Conservation (phyloP, 2,888 invertebrate species). For the Hyalella azteca region DNA sequence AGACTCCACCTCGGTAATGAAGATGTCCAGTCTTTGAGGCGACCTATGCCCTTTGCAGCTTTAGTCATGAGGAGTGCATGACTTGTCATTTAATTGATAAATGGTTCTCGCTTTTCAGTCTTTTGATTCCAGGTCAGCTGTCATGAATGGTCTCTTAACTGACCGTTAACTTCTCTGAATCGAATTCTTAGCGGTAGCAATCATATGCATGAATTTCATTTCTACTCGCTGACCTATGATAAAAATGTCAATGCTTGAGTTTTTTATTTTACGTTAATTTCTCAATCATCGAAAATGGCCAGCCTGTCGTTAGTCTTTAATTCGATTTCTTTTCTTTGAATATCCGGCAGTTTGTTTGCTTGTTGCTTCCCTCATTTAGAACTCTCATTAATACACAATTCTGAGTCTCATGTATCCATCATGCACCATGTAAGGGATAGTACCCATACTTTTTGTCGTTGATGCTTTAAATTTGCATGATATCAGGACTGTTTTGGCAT, state of each 20-base stretch:
- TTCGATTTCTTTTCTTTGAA: too few relatives aligned
- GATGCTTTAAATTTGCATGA: background rate
- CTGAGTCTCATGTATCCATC: too few relatives aligned
- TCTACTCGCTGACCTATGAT: background rate
- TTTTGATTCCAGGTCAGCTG: background rate
- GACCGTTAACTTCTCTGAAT: background rate
- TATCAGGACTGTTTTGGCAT: background rate
- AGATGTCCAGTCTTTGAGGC: background rate
- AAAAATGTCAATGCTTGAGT: background rate
- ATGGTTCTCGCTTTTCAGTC: background rate
- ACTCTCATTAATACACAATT: too few relatives aligned
- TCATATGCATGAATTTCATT: background rate
- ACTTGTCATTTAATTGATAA: background rate
- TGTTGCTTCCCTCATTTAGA: too few relatives aligned
- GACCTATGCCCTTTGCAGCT: background rate
- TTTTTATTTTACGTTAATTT: too few relatives aligned
- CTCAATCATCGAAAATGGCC: too few relatives aligned
- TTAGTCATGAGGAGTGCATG: background rate
- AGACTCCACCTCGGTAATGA: background rate
- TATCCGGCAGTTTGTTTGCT: too few relatives aligned
- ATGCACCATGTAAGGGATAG: too few relatives aligned
- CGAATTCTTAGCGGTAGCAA: background rate
- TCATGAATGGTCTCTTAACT: background rate
- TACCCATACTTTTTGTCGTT: too few relatives aligned
- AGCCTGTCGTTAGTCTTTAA: too few relatives aligned